Percentiles rank a stretch among this genome's conserved stretches.
Conservation (phyloP, 1,140 invertebrate species). For the Acromyrmex echinatior region DNA sequence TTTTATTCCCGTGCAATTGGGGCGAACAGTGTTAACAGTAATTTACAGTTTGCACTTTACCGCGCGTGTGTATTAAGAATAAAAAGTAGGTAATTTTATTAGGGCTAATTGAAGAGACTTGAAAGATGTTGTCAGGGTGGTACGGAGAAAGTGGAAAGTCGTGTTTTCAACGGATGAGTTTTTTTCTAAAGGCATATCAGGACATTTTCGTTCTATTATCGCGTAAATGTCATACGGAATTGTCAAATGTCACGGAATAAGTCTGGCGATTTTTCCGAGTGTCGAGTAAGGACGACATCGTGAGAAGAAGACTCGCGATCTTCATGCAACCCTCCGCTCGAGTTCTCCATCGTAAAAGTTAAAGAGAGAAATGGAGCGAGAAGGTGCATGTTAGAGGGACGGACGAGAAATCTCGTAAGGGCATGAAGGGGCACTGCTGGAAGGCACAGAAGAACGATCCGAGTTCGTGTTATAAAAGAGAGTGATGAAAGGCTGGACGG, state of each 20-base stretch:
- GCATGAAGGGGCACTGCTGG: slow-evolving; percentile 30
- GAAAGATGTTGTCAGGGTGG: not conserved
- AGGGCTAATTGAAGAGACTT: slow-evolving; percentile 29
- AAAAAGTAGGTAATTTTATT: slow-evolving; percentile 39
- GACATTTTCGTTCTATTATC: slow-evolving; percentile 23
- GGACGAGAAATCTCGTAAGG: slow-evolving; percentile 40
- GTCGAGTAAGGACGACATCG: slow-evolving; percentile 15
- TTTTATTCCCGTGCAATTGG: slow-evolving; percentile 50
- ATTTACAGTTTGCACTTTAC: slow-evolving; percentile 26
- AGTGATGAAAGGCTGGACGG: slow-evolving; percentile 39
- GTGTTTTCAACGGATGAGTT: not conserved
- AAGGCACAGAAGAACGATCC: slow-evolving; percentile 33
- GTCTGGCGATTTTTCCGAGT: slow-evolving; percentile 28
- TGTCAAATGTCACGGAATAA: slow-evolving; percentile 40
- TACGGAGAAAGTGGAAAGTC: slow-evolving; percentile 27
- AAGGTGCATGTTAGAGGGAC: slow-evolving; percentile 24
- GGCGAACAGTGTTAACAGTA: slow-evolving; percentile 20
- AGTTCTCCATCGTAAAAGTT: slow-evolving; percentile 53
- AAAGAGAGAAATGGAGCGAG: slow-evolving; percentile 62
- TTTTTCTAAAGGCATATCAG: not conserved
- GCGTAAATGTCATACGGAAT: slow-evolving; percentile 26
- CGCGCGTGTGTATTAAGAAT: slow-evolving; percentile 29
- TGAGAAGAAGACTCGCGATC: not conserved
- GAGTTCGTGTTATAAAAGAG: slow-evolving; percentile 40
- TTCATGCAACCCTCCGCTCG: slow-evolving; percentile 35